Evolutionary conservation across 2,888 invertebrate species (phyloP), one percentile per base, ranked within the genome.

Genomic region (Siphlonurus alternatus): DNA sequence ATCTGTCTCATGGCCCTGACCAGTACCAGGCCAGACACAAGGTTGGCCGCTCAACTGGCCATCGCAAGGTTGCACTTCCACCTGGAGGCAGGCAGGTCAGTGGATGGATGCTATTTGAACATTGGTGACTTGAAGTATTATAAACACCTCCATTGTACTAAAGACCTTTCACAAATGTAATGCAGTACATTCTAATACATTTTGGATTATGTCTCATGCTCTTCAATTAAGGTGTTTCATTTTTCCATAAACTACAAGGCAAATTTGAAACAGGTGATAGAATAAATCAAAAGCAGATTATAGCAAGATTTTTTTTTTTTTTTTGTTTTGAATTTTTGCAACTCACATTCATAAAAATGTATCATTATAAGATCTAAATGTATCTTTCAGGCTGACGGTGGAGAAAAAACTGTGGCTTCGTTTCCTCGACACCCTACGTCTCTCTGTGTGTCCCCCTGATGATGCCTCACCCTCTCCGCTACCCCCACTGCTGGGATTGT

Each of bases 51-150:
- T 0, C 88, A 84, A 70, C 85, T 85, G 69, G 83, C 87, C 1
- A 79, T 94, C 67, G 80, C 85, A 60, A 79, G 88, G 67, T 89
- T 89, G 76, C 83, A 86, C 69, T 76, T 82, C 69, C 88, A 91
- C 68, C 76, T 92, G 65, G 88, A 90, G 73, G 83, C 82, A 61
- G 81, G 82, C 68, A 84, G 80, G 83, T 83, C 69, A 76, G 78
- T 76, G 23, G 10, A 18, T 2, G 25, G 51, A 51, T 23, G 23
- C 25, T 63, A 18, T 1, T 2, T 23, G 23, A 23, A 65, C 59
- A 19, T 73, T 73, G 66, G 67, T 53, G 2, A 25, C 53, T 20
- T 38, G 2, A 15, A 59, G 51, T 18, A 5, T 56, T 7, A 19
- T 22, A 59, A 51, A 38, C 24, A 24, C n/a, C n/a, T n/a, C n/a